Conservation (phyloP, 2,888 invertebrate species). For the Mechanitis messenoides region DNA sequence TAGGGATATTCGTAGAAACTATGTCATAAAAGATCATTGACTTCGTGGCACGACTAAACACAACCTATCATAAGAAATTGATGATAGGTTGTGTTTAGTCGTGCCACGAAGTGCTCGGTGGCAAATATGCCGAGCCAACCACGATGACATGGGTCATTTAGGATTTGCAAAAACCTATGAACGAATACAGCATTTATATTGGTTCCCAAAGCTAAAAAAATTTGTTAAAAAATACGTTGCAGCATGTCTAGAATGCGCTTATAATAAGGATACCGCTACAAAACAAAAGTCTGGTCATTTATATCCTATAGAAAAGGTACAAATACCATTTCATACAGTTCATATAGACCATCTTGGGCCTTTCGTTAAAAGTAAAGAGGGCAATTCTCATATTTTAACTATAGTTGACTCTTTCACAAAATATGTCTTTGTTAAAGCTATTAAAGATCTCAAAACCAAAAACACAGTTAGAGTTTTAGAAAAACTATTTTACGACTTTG, state of each 20-base stretch:
- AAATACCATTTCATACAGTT: constrained; percentile 47
- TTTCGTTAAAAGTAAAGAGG: constrained; percentile 39
- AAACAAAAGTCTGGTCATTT: constrained; percentile 36
- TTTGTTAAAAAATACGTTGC: constrained; percentile 48
- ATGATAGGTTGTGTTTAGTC: constrained; percentile 32
- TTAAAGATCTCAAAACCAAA: constrained; percentile 36
- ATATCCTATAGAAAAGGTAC: constrained; percentile 49
- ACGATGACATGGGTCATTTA: constrained; percentile 50
- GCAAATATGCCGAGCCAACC: constrained; percentile 38
- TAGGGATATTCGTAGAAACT: constrained; percentile 14
- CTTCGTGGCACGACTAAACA: no score
- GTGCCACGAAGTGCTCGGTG: constrained; percentile 38
- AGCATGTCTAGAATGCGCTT: constrained; percentile 47
- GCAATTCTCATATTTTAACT: constrained; percentile 41
- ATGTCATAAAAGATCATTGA: constrained; percentile 23
- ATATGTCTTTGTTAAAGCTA: constrained; percentile 39
- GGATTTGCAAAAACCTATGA: constrained; percentile 41
- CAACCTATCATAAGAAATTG: constrained; percentile 18
- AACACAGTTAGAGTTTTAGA: constrained; percentile 35
- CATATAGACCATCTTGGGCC: constrained; percentile 57
- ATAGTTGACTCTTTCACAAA: constrained; percentile 49
- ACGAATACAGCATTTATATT: constrained; percentile 40
- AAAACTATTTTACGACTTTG: constrained; percentile 32
- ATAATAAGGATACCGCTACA: constrained; percentile 35
- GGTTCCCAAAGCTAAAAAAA: constrained; percentile 47